Base-by-base conservation (phyloP, 92 coral and sea anemone species). In the Phenganax stokvisi region DNA sequence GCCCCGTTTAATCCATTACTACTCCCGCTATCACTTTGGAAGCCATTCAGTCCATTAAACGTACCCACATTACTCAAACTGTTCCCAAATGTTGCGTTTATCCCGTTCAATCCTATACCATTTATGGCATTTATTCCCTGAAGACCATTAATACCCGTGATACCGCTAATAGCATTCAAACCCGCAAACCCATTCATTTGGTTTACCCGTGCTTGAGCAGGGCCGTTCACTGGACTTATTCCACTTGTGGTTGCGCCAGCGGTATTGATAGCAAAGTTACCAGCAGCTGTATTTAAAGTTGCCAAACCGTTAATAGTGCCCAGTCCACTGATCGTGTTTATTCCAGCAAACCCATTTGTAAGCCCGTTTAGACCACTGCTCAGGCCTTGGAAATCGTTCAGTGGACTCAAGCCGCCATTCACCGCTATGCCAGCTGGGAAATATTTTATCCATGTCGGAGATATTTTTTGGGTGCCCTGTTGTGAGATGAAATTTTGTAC, bases 381-480 rank as follows among this genome's bases (percentile, higher is more conserved):
- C 29, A 93, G 86, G 9, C 97, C 92, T 67, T 90, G 81, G 71
- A 77, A 77, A 52, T 77, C 81, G 28, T 57, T 93, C 75, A 93
- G 85, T 52, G 92, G 97, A 54, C 93, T 87, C 65, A 93, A 92
- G 3, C 94, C 88, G 12, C 92, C 85, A 79, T 92, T 90, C 59
- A 92, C 90, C 71, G 98, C 93, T 82, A 93, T 92, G 55, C 97
- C 93, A 80, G 92, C 91, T 13, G 97, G 92, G 74, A 90, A 92
- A 93, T 93, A 93, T 84, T 93, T 93, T 87, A 93, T 94, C 98
- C 98, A 94, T 20, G 98, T 94, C 56, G 98, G 98, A 12, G 97
- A 91, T 54, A 94, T 91, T 13, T 96, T 92, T 68, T 94, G 93
- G 89, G 88, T 89, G 66, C 89, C 91, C 80, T 93, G 90, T 92